Conservation (phyloP, 2,113 vertebrate genomes). For the Orcinus orca region DNA sequence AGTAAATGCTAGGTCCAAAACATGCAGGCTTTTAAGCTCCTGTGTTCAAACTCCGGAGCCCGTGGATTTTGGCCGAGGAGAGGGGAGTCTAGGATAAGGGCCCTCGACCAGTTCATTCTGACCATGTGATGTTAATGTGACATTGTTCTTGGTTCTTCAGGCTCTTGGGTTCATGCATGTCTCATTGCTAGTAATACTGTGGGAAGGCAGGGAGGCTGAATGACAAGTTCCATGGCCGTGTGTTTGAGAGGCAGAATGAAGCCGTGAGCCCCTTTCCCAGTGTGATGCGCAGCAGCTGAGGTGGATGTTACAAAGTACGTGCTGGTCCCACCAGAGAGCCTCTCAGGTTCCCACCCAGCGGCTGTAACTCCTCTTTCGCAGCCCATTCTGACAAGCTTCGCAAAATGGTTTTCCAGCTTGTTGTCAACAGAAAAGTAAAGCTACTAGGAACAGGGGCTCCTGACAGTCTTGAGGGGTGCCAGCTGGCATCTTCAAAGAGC, state of each 20-base stretch:
- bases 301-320: neutral
- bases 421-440: neutral
- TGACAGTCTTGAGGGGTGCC: neutral
- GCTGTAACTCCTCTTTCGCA: neutral
- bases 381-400: neutral
- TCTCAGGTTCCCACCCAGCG: neutral
- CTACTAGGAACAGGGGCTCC: neutral
- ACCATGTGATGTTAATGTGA: neutral
- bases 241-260: neutral
- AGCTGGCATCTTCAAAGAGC: neutral
- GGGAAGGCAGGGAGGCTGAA: neutral
- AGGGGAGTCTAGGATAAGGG: neutral
- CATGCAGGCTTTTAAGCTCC: neutral
- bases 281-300: neutral
- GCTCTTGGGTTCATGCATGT: no score
- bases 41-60: neutral
- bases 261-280: neutral
- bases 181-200: neutral
- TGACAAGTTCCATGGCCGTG: neutral
- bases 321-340: neutral
- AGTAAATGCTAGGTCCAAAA: neutral
- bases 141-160: neutral
- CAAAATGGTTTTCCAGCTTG: neutral
- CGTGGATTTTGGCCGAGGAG: neutral
- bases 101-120: neutral